Base-by-base conservation (phyloP, 2,888 invertebrate species). In the Lacanobia oleracea region DNA sequence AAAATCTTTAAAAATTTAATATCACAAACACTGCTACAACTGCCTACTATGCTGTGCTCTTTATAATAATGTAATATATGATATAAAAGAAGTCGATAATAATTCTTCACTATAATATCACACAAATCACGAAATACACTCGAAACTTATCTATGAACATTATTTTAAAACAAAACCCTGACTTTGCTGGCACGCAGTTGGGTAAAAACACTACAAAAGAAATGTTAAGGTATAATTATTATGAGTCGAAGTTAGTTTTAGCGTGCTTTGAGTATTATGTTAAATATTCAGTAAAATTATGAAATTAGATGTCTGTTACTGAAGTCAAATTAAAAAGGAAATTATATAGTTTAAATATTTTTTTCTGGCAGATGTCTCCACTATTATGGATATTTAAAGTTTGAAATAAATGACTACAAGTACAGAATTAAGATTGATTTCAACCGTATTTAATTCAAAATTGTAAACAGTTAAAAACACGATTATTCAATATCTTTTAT, bases 1-100 rank as follows among this genome's bases (percentile, higher is more conserved):
- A 14, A 2, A 6, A n/a, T 4, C 12, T 48, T 10, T 16, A n/a
- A n/a, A 70, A 57, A 12, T 18, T 51, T 14, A 37, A 23, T 33
- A 57, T 56, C 16, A 27, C 5, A 50, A 27, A 21, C 23, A 72
- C 43, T 10, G 62, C 59, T 63, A 43, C 50, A 67, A 50, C 53
- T 77, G 72, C 53, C 59, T 72, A n/a, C 12, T 12, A 33, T 63
- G 62, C 50, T 60, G 27, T 54, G 72, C 72, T 72, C 14, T 45
- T 53, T 63, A 60, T 23, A 27, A 10, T 48, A 56, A 37, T 37
- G 60, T 18, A 8, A 51, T 6, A 1, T 7, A 16, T 48, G 12
- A 2, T 27, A 27, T 27, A 27, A 27, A 27, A 27, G 27, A 27
- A 27, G 27, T 27, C 27, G 27, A 3, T 27, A 4, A 33, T 51